Evolutionary conservation across 2,888 invertebrate genomes (phyloP).

Genomic region (Dryomyza anilis): DNA sequence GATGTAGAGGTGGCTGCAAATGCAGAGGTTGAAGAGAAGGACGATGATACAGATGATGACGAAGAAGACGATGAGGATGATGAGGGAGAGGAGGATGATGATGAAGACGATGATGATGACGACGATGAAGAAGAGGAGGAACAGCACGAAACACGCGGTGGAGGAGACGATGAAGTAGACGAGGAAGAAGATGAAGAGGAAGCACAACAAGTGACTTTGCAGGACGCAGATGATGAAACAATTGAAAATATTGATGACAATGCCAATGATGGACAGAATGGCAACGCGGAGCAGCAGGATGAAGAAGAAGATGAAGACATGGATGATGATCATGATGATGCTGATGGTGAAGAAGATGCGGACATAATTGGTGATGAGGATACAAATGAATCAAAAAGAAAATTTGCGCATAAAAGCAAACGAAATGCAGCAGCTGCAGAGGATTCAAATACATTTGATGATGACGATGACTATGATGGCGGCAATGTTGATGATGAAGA

Average conservation of each 20-base stretch:
- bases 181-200: constrained; percentile 35
- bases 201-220: no score
- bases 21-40: constrained; percentile 33
- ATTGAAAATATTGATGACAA: constrained; percentile 22
- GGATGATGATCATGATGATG: constrained; percentile 33
- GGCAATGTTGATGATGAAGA: constrained; percentile 5
- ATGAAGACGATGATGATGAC: constrained; percentile 37
- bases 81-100: constrained; percentile 34
- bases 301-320: constrained; percentile 35
- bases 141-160: constrained; percentile 23
- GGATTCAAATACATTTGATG: neutral
- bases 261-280: constrained; percentile 34
- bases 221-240: constrained; percentile 34
- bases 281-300: constrained; percentile 35
- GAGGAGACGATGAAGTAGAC: constrained; percentile 30
- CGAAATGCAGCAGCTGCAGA: constrained; percentile 26
- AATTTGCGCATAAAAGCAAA: constrained; percentile 32
- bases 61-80: constrained; percentile 38
- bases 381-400: constrained; percentile 40
- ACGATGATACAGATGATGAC: constrained; percentile 25
- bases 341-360: constrained; percentile 30
- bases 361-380: constrained; percentile 30
- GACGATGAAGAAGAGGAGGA: constrained; percentile 6
- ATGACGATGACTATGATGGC: constrained; percentile 4
- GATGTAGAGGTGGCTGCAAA: no score